Conservation (phyloP, 2,113 vertebrate genomes). For the Scolopax mira region DNA sequence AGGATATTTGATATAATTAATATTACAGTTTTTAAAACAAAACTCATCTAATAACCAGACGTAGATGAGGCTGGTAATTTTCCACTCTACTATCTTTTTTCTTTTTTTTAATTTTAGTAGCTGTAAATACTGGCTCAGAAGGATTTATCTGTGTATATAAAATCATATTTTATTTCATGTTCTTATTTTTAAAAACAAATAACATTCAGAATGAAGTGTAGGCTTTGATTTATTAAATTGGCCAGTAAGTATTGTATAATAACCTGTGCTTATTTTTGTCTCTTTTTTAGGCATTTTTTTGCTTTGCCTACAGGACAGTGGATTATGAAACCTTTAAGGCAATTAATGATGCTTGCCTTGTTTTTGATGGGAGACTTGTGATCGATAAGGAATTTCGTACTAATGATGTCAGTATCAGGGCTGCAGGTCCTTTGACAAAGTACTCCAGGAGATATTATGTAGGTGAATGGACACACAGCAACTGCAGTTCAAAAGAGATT, state of each 20-base stretch:
- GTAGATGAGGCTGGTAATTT: neutral
- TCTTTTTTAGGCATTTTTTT: slow-evolving; percentile 83
- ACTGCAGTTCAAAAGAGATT: slow-evolving; percentile 88
- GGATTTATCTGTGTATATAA: neutral
- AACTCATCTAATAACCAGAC: neutral
- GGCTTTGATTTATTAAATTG: neutral
- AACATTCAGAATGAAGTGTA: neutral
- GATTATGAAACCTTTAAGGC: slow-evolving; percentile 83
- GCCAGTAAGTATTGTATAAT: neutral
- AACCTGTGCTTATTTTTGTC: neutral
- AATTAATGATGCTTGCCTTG: slow-evolving; percentile 82
- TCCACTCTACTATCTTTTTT: neutral
- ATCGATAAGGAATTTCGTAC: slow-evolving; percentile 83
- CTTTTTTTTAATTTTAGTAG: neutral
- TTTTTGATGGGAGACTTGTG: slow-evolving; percentile 86
- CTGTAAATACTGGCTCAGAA: neutral
- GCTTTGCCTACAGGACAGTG: slow-evolving; percentile 79
- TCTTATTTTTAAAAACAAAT: neutral
- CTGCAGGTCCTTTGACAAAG: slow-evolving; percentile 90
- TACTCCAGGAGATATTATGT: slow-evolving; percentile 82
- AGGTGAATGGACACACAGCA: slow-evolving; percentile 80
- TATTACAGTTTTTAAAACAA: neutral
- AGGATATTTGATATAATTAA: neutral
- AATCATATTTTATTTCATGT: neutral
- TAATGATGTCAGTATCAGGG: slow-evolving; percentile 80